phyloP scores from a whole-genome alignment of 1,140 invertebrate genomes.

The Zaprionus lachaisei region DNA sequence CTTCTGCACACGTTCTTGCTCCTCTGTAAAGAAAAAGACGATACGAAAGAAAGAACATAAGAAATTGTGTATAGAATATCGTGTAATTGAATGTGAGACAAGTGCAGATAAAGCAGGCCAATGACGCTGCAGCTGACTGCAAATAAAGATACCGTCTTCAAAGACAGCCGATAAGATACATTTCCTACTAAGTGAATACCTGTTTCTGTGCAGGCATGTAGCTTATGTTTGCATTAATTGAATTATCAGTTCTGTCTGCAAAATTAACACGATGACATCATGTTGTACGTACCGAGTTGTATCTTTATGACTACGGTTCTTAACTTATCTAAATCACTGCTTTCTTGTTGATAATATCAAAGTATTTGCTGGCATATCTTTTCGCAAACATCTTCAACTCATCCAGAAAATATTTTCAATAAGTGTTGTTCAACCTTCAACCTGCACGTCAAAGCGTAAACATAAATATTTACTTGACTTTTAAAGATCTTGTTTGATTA shows the following conservation, averaged over 20 bases:
- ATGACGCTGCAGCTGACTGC: conserved; percentile 25
- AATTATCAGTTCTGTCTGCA: conserved; percentile 67
- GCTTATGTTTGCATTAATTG: conserved; percentile 71
- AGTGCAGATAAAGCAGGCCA: conserved; percentile 53
- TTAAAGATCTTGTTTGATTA: conserved; percentile 57
- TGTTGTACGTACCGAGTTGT: conserved; percentile 25
- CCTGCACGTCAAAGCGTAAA: conserved; percentile 33
- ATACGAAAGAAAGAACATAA: conserved; percentile 46
- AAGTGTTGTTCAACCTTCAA: conserved; percentile 42
- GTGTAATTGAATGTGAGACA: conserved; percentile 65
- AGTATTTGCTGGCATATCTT: background rate
- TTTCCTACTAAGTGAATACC: conserved; percentile 40
- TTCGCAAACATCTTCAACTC: background rate
- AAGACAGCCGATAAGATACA: conserved; percentile 72
- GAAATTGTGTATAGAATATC: conserved; percentile 47
- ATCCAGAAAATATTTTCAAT: conserved; percentile 2
- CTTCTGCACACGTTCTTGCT: conserved; percentile 99
- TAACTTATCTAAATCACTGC: conserved; percentile 13
- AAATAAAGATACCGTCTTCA: conserved; percentile 57
- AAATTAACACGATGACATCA: conserved; percentile 67
- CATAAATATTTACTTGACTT: conserved; percentile 63
- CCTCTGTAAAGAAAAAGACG: conserved; percentile 92
- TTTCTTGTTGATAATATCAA: background rate
- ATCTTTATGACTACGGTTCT: conserved; percentile 3
- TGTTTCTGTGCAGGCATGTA: conserved; percentile 30